Base-by-base conservation (phyloP, 2,888 invertebrate genomes). In the Boloria euphrosyne region DNA sequence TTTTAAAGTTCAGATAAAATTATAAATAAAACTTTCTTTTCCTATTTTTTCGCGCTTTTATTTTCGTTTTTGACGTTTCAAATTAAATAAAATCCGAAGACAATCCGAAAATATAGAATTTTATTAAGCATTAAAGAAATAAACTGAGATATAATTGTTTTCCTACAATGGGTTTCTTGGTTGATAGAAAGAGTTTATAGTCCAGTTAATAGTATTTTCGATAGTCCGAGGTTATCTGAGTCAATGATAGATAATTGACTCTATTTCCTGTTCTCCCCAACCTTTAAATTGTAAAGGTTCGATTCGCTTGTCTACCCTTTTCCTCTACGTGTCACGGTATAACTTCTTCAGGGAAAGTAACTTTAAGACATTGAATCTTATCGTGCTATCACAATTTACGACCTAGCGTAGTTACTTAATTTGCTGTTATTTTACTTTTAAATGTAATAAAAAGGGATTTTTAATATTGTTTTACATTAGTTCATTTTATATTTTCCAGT, bases 201-300 rank as follows among this genome's bases (percentile, higher is more conserved):
- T 16, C 31, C 59, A 62, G 66, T 63, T 68, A 71, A 69, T 67
- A 62, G 64, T 65, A 46, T 65, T 67, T 71, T 52, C 60, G 73
- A 76, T 77, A 70, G 73, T 70, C 73, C 74, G 70, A 78, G 78
- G 84, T 85, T 78, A 80, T 77, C 76, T 69, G 67, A 74, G 75
- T 75, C 77, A 76, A 78, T 79, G 72, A 73, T 74, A 71, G 76
- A 76, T 83, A 86, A 86, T 83, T 80, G 82, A 80, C 81, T 80
- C 79, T 76, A 80, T 81, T 80, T 78, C 75, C 80, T 75, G 72
- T 61, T 75, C 74, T 77, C 77, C 76, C 76, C 71, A 73, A 73
- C 73, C 71, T 76, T 78, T 82, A 80, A 81, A 81, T 78, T 76
- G 77, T 74, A 71, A 73, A 75, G 78, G 78, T 79, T 75, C 76